Base-by-base conservation (phyloP, 1,140 invertebrate genomes). In the Drosophila pandora region DNA sequence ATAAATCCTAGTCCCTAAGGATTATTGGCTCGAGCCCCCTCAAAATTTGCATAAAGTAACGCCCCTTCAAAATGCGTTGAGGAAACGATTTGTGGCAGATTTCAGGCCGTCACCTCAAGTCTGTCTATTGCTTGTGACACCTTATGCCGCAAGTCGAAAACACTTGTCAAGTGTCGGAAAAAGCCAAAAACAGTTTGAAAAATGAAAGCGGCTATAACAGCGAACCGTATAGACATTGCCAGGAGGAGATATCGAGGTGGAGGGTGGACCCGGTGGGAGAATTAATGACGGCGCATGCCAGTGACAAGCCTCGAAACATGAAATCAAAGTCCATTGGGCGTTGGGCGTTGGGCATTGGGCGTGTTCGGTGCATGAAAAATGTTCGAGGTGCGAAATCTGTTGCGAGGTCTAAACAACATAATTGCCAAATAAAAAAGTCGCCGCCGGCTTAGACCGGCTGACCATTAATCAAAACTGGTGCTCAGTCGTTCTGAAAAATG, bases 271-370 rank as follows among this genome's bases (percentile, higher is more conserved):
- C 23, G 37, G 41, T 55, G 41, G 55, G 13, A 90, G 76, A 78
- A 90, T 90, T 90, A 90, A 90, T 90, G 89, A 90, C 72, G 70
- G 75, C 79, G 69, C 76, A 79, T 90, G 89, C 90, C 89, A 90
- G 53, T 69, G 79, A 90, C 89, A 90, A 89, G 85, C 78, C 89
- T 75, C 72, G 55, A 77, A 90, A 89, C 89, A 90, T 64, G 75
- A 71, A 89, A 90, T 88, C 88, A 90, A 79, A 69, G 68, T 80
- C 80, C 65, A 39, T n/a, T 45, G 53, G 71, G 60, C 50, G 63
- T 69, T 22, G 39, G 5, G 39, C 39, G 39, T 17, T 43, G 39
- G 39, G 39, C n/a, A 5, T 7, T 43, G 13, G 39, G 13, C 41
- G 17, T 52, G 34, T 60, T 57, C 74, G 58, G 56, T 58, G 55